Evolutionary conservation across 2,113 vertebrate species (phyloP), one percentile per base, ranked within the genome.

Genomic region (Micronycteris hirsuta): DNA sequence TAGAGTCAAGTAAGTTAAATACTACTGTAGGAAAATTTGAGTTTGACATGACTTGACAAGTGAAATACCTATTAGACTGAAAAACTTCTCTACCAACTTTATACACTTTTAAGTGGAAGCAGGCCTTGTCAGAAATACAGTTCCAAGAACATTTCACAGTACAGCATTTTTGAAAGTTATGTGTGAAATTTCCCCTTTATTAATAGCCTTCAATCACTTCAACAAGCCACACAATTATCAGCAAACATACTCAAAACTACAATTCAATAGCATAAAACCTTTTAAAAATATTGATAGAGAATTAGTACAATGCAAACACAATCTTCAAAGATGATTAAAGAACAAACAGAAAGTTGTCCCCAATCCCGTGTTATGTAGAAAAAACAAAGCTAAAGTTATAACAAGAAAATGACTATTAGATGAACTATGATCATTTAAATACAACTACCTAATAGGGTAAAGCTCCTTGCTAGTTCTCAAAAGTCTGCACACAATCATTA

Each of bases 1-100:
- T 95, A 93, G 86, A 98, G 83, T 74, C 73, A 63, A 93, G 96
- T 94, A 96, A 98, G 92, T 97, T 97, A 97, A 98, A 98, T 82
- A 84, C 67, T 93, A 97, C 87, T 89, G 38, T 31, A 71, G 58
- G 58, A 76, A 98, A 97, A 97, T 98, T 93, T 97, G 89, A 86
- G 58, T 95, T 97, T 97, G 95, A 96, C 76, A 61, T 92, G 96
- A 97, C 86, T 97, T 96, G 97, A 95, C 7, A 90, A 68, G 83
- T 94, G 78, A 97, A 97, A 95, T 91, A 86, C 85, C 93, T 94
- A 95, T 87, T 94, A 95, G 33, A 95, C 93, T 97, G 95, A 81
- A 92, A 88, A 96, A 17, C 49, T 94, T 95, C 88, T 93, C 95
- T 97, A 92, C 78, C 97, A 97, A 97, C 77, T 97, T 97, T 56